These are phyloP conservation scores for Carcharodon carcharias DNA, from an alignment of 2,797 vertebrate genomes.

Conservation along the genomic window DNA sequence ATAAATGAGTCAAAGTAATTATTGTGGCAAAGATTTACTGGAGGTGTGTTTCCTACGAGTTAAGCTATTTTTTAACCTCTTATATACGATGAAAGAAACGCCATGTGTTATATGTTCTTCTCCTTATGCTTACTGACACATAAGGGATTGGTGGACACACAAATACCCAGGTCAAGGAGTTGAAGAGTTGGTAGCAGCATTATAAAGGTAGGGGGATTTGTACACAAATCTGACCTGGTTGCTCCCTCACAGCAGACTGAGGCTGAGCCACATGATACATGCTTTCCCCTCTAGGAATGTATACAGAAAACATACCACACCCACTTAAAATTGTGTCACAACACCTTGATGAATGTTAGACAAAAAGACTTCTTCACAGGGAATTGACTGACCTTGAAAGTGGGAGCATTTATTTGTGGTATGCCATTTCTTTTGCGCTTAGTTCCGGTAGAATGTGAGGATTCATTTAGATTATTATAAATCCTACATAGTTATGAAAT, in stretches of 20 bases:
- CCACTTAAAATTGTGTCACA: background rate
- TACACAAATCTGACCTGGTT: background rate
- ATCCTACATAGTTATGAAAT: background rate
- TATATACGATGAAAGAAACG: background rate
- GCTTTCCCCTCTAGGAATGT: background rate
- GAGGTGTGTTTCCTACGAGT: background rate
- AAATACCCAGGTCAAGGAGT: no score
- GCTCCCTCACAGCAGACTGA: background rate
- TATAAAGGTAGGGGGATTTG: background rate
- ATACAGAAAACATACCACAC: background rate
- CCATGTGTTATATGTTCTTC: background rate
- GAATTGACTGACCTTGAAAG: background rate
- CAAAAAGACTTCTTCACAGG: background rate
- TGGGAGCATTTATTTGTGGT: no score
- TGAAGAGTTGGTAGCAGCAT: background rate
- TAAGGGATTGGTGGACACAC: no score
- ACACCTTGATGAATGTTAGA: background rate
- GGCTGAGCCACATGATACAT: background rate
- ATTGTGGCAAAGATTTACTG: background rate
- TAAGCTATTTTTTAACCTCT: background rate
- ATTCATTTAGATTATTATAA: background rate
- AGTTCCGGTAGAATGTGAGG: background rate
- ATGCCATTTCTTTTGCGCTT: background rate
- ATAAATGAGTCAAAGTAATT: background rate
- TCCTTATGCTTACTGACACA: background rate